These are phyloP conservation scores for Cyphomyrmex costatus DNA, from an alignment of 1,140 invertebrate species.

Conservation along the genomic window DNA sequence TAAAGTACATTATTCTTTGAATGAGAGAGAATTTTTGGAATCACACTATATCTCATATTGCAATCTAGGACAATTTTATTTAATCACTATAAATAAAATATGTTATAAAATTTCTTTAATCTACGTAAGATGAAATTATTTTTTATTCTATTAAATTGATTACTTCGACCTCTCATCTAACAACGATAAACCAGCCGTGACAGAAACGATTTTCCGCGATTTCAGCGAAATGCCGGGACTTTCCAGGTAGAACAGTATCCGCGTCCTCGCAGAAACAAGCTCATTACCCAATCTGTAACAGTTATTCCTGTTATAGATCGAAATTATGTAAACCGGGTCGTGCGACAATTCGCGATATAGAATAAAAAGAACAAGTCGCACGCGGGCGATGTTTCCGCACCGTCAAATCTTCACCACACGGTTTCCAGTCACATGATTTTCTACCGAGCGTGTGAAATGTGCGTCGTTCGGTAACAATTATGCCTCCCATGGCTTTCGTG, in stretches of 20 bases:
- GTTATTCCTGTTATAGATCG: conserved; percentile 67
- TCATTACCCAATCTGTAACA: conserved; percentile 63
- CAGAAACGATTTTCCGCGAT: background rate
- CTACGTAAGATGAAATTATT: background rate
- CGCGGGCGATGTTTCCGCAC: conserved; percentile 3
- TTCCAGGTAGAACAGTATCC: background rate
- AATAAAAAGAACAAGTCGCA: conserved; percentile 37
- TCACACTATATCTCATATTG: no score
- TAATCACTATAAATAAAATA: background rate
- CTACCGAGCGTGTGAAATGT: conserved; percentile 79
- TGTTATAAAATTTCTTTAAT: background rate
- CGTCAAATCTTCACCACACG: conserved; percentile 23
- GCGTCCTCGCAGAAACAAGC: background rate
- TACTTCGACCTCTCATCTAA: background rate
- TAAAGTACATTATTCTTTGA: background rate
- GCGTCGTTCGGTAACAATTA: conserved; percentile 77
- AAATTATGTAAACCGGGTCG: conserved; percentile 83
- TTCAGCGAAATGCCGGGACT: background rate
- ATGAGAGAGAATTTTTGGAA: background rate
- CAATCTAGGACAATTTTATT: background rate
- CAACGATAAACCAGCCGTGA: background rate
- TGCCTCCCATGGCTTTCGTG: conserved; percentile 79
- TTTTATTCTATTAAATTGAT: background rate
- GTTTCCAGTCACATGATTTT: conserved; percentile 63
- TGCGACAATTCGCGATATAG: conserved; percentile 74